Conservation (phyloP, 2,888 invertebrate genomes). For the Disparrhopalites patrizii region DNA sequence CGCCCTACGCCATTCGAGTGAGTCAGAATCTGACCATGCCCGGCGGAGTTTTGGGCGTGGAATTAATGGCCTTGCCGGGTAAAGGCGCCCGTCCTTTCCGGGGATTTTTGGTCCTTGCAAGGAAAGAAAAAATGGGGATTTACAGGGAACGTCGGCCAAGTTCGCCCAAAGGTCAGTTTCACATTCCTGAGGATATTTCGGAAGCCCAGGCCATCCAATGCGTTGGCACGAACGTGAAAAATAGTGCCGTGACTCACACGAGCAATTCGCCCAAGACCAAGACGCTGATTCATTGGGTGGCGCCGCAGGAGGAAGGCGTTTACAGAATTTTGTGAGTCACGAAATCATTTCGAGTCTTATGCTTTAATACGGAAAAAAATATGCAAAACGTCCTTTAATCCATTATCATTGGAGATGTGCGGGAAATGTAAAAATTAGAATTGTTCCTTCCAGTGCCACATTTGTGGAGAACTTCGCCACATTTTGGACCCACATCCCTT, state of each 20-base stretch:
- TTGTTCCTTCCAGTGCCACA: slow-evolving; percentile 77
- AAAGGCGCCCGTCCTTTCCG: slow-evolving; percentile 59
- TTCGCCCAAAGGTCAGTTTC: slow-evolving; percentile 52
- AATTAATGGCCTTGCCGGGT: slow-evolving; percentile 55
- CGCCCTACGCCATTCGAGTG: slow-evolving; percentile 47
- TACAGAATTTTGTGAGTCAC: slow-evolving; percentile 28
- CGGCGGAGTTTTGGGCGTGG: slow-evolving; percentile 54
- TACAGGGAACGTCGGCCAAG: too few relatives aligned
- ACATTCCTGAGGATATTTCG: slow-evolving; percentile 56
- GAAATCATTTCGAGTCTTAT: too few relatives aligned
- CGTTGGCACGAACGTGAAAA: slow-evolving; percentile 56
- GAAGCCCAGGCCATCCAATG: slow-evolving; percentile 54
- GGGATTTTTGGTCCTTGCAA: slow-evolving; percentile 63
- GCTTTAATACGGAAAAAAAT: too few relatives aligned
- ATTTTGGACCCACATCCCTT: slow-evolving; percentile 66
- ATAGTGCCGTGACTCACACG: slow-evolving; percentile 53
- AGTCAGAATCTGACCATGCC: slow-evolving; percentile 26
- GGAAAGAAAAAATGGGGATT: slow-evolving; percentile 52
- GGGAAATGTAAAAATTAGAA: too few relatives aligned
- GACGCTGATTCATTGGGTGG: slow-evolving; percentile 21
- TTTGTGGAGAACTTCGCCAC: slow-evolving; percentile 70
- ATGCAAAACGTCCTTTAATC: too few relatives aligned
- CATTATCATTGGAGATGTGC: too few relatives aligned
- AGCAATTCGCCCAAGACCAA: slow-evolving; percentile 1
- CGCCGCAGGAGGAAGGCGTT: slow-evolving; percentile 23